Base-by-base conservation (phyloP, 2,888 invertebrate species). In the Portevinia maculata region DNA sequence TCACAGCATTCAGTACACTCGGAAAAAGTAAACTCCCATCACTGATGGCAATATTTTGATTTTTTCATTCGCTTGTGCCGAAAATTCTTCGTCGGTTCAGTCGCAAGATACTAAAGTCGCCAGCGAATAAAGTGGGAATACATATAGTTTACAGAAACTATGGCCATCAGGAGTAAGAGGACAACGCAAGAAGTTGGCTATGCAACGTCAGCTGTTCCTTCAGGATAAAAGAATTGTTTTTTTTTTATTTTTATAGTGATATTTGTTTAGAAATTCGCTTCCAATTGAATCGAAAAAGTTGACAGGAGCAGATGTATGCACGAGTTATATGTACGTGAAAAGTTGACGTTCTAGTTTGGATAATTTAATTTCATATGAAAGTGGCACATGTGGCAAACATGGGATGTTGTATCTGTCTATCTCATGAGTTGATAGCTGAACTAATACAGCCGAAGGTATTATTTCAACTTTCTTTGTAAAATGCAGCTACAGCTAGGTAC, bases 1-100 rank as follows among this genome's bases (percentile, higher is more conserved):
- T n/a, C n/a, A n/a, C n/a, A n/a, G n/a, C n/a, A n/a, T n/a, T n/a
- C n/a, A n/a, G n/a, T n/a, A n/a, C n/a, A n/a, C n/a, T n/a, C n/a
- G n/a, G n/a, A n/a, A n/a, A n/a, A n/a, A n/a, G n/a, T n/a, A n/a
- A n/a, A n/a, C n/a, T n/a, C n/a, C n/a, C n/a, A n/a, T n/a, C n/a
- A n/a, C n/a, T n/a, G n/a, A n/a, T n/a, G n/a, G 52, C 19, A 67
- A 75, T 65, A 65, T 75, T 75, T 65, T 65, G 28, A 34, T 57
- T 65, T 39, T 57, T 32, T 13, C 8, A n/a, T n/a, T n/a, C n/a
- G n/a, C n/a, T 59, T 24, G 37, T 57, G 30, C 9, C 55, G 13
- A 3, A n/a, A 59, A 30, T 46, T 34, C 46, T 62, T 44, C 53
- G 52, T 71, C 52, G 13, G 39, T 24, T 62, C 15, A 53, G 39